These are phyloP conservation scores for Rhagoletis zephyria DNA, from an alignment of 1,140 invertebrate species.

Conservation along the genomic window DNA sequence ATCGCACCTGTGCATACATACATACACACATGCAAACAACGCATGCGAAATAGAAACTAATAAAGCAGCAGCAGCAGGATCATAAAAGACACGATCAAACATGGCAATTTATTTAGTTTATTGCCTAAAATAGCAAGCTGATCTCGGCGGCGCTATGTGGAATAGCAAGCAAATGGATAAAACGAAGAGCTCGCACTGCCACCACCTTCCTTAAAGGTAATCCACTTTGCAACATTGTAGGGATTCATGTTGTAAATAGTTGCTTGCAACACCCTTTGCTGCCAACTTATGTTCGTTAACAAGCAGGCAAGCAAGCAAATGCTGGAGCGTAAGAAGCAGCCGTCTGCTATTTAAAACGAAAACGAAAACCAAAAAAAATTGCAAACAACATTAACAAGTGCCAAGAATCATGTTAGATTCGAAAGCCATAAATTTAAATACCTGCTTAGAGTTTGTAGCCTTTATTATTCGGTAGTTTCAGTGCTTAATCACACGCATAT, in stretches of 20 bases:
- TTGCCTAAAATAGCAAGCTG: conserved; percentile 22
- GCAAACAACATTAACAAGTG: conserved; percentile 45
- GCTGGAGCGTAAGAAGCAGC: background rate
- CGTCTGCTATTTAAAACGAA: too few species aligned
- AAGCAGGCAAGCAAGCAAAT: too few species aligned
- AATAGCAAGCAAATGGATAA: too few species aligned
- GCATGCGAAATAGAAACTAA: conserved; percentile 2
- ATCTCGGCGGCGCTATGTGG: background rate
- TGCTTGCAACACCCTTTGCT: background rate
- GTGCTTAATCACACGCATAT: background rate
- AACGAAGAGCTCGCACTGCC: too few species aligned
- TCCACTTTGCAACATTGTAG: background rate
- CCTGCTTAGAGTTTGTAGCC: conserved; percentile 14
- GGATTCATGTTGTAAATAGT: background rate
- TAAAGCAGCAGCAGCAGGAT: background rate
- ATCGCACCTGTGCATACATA: background rate
- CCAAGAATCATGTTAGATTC: conserved; percentile 32
- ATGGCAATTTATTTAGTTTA: conserved; percentile 32
- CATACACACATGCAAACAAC: background rate
- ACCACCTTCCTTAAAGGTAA: too few species aligned
- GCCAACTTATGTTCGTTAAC: too few species aligned
- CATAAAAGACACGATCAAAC: conserved; percentile 28
- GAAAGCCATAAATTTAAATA: conserved; percentile 44
- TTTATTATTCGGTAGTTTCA: conserved; percentile 20
- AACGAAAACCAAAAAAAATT: background rate